These are phyloP conservation scores for Holcopasites calliopsidis DNA, from an alignment of 1,140 invertebrate genomes.

Conservation along the genomic window DNA sequence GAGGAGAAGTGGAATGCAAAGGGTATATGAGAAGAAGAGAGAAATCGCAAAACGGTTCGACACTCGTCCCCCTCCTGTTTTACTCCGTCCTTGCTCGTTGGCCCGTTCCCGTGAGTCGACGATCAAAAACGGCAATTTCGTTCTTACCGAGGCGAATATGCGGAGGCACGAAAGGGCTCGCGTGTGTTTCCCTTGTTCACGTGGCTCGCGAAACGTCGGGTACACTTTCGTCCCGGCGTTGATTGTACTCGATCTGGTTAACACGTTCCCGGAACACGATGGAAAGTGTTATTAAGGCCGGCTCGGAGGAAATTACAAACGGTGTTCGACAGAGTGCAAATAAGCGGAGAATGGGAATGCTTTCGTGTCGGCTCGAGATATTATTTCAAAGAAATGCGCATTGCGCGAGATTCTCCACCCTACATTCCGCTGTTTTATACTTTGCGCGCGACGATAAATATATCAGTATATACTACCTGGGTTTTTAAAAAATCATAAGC, in stretches of 20 bases:
- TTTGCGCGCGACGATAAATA: too few relatives aligned
- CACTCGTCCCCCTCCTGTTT: slow-evolving; percentile 8
- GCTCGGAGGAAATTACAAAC: slow-evolving; percentile 45
- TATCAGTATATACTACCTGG: too few relatives aligned
- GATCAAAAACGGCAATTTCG: slow-evolving; percentile 60
- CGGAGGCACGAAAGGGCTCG: slow-evolving; percentile 49
- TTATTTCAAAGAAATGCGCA: slow-evolving; percentile 19
- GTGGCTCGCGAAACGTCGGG: slow-evolving; percentile 23
- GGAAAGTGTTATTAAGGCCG: slow-evolving; percentile 57
- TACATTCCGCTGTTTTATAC: too few relatives aligned
- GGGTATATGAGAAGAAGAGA: neutral
- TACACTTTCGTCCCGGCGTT: slow-evolving; percentile 52
- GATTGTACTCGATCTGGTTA: slow-evolving; percentile 62
- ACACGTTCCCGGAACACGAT: slow-evolving; percentile 58
- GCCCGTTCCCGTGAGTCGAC: slow-evolving; percentile 5
- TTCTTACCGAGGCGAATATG: slow-evolving; percentile 62
- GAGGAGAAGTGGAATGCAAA: slow-evolving; percentile 1
- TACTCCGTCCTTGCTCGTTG: slow-evolving; percentile 6
- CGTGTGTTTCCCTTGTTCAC: slow-evolving; percentile 53
- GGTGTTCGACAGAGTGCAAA: slow-evolving; percentile 35
- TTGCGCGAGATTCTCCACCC: neutral
- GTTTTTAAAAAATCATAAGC: too few relatives aligned
- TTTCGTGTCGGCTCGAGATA: slow-evolving; percentile 16
- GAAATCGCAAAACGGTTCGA: slow-evolving; percentile 40
- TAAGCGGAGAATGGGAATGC: slow-evolving; percentile 39